These are phyloP conservation scores for Spodoptera picta DNA, from an alignment of 2,888 invertebrate genomes.

Conservation along the genomic window DNA sequence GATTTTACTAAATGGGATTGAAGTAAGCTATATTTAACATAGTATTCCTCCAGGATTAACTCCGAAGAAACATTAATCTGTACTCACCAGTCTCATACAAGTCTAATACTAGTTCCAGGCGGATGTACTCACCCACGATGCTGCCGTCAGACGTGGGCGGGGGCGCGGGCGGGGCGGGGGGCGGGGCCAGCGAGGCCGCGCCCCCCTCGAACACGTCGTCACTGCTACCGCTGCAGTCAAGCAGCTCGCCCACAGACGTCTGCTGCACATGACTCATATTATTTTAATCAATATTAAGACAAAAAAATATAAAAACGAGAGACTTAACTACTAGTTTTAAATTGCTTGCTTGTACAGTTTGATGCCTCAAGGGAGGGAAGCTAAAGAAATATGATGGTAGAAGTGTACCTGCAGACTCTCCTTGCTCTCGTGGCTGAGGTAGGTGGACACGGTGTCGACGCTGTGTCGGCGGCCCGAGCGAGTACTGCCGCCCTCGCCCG, in stretches of 20 bases:
- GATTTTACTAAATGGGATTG: too few species aligned
- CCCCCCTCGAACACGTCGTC: conserved; percentile 90
- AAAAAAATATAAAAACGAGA: not conserved
- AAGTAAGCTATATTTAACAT: too few species aligned
- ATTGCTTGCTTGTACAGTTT: too few species aligned
- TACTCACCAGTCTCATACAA: too few species aligned
- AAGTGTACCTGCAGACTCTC: conserved; percentile 86
- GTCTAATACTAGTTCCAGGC: too few species aligned
- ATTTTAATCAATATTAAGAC: not conserved
- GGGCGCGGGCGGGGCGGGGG: conserved; percentile 49
- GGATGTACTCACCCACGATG: conserved; percentile 55
- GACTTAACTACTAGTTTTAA: too few species aligned
- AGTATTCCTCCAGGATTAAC: too few species aligned
- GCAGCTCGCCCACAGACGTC: conserved; percentile 90
- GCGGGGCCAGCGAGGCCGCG: too few species aligned
- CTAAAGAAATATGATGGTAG: too few species aligned
- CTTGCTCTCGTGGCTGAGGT: conserved; percentile 95
- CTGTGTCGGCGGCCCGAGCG: conserved; percentile 94
- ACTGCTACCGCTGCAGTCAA: conserved; percentile 92
- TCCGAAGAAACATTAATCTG: too few species aligned
- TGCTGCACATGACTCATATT: conserved; percentile 59
- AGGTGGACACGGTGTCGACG: conserved; percentile 96
- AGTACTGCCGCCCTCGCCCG: too few species aligned
- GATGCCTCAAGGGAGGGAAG: not conserved
- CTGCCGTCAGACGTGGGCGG: conserved; percentile 52